A percentile compares a stretch with the other conserved stretches of the same genome.
phyloP scores from a whole-genome alignment of 2,113 vertebrate genomes.

The Acrocephalus kingi region DNA sequence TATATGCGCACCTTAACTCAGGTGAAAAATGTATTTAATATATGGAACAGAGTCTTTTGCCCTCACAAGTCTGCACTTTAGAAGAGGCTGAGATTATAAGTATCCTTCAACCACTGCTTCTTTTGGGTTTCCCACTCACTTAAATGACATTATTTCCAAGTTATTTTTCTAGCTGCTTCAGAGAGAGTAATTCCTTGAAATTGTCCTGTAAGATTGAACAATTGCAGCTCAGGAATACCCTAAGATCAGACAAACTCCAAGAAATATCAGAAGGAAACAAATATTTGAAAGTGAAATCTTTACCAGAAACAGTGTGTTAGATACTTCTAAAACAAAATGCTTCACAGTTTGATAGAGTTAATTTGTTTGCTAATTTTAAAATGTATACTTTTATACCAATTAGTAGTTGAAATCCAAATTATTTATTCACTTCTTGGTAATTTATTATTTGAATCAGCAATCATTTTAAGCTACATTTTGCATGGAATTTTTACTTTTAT shows the following conservation, averaged over 20 bases:
- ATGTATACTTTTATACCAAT: not conserved
- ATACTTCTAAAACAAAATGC: not conserved
- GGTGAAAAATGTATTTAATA: not conserved
- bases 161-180: not conserved
- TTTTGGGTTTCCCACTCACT: not conserved
- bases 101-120: not conserved
- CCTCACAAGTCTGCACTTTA: not conserved
- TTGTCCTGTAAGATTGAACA: not conserved
- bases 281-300: not conserved
- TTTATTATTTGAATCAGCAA: not conserved
- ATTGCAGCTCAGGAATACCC: not conserved
- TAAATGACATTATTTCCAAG: not conserved
- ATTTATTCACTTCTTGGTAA: not conserved
- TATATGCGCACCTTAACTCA: not conserved
- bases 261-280: not conserved
- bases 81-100: not conserved
- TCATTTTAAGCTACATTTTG: not conserved
- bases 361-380: not conserved
- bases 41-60: not conserved
- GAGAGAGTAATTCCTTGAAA: not conserved
- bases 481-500: not conserved
- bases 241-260: not conserved
- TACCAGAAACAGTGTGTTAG: not conserved
- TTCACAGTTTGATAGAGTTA: rapidly evolving
- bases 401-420: not conserved